Evolutionary conservation across 2,888 invertebrate species (phyloP).

Genomic region (Malachius bipustulatus): DNA sequence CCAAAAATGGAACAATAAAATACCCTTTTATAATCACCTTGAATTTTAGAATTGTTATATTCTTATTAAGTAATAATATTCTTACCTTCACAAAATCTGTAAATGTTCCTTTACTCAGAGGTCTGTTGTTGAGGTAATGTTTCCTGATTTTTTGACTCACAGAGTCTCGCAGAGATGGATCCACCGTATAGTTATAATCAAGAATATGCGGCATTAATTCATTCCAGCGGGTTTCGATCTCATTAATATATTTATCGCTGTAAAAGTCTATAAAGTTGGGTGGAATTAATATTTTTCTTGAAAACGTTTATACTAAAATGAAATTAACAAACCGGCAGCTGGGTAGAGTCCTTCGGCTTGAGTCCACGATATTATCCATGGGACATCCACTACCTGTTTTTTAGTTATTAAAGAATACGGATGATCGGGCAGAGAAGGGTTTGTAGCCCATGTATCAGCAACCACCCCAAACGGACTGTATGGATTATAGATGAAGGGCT

Average conservation of each 20-base stretch:
- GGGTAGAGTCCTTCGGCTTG: conserved; percentile 65
- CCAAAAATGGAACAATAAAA: too few species aligned
- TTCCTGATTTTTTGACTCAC: conserved; percentile 29
- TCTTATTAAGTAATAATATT: too few species aligned
- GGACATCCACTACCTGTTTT: conserved; percentile 48
- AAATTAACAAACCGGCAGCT: conserved; percentile 43
- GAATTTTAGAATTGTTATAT: too few species aligned
- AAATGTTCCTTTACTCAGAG: conserved; percentile 26
- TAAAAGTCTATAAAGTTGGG: conserved; percentile 29
- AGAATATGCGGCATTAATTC: conserved; percentile 32
- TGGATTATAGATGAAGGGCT: conserved; percentile 52
- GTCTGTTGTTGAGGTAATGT: conserved; percentile 29
- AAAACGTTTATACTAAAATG: conserved; percentile 2
- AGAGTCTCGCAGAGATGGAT: conserved; percentile 18
- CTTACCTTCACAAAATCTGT: conserved; percentile 24
- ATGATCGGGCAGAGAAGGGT: conserved; percentile 53
- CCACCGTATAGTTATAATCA: conserved; percentile 33
- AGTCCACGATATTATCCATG: conserved; percentile 57
- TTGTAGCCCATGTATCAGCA: conserved; percentile 44
- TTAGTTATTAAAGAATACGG: conserved; percentile 50
- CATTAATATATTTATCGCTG: conserved; percentile 23
- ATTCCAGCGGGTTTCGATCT: conserved; percentile 31
- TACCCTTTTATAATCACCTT: too few species aligned
- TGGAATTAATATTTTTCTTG: conserved; percentile 3
- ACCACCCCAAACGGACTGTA: conserved; percentile 65